Evolutionary conservation across 2,113 vertebrate genomes (phyloP).

Genomic region (Scomber colias): DNA sequence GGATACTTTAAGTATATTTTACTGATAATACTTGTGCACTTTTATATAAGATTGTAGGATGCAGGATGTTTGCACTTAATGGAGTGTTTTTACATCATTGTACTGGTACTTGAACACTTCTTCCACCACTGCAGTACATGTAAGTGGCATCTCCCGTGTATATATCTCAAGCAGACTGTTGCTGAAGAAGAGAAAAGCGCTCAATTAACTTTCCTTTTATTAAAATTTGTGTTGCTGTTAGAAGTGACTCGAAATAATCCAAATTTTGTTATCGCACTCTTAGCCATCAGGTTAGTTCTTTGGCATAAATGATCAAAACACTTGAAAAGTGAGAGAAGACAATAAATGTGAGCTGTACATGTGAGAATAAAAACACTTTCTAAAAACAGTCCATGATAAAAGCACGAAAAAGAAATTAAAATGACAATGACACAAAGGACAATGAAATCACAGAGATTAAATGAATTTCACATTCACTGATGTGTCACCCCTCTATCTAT

Average conservation of each 20-base stretch:
- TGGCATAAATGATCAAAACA: background rate
- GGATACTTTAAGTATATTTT: no score
- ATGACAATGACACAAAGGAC: background rate
- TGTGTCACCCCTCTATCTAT: slow-evolving; percentile 14
- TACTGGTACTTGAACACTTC: no score
- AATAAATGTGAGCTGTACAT: background rate
- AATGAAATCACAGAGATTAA: background rate
- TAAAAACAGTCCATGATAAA: slow-evolving; percentile 4
- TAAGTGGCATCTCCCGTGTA: no score
- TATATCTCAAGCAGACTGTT: no score
- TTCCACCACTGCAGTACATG: no score
- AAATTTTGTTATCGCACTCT: background rate
- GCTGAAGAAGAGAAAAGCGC: background rate
- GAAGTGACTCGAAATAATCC: slow-evolving; percentile 9
- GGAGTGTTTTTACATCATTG: no score
- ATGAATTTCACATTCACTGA: background rate
- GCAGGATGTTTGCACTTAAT: no score
- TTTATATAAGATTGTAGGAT: no score
- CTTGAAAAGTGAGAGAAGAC: background rate
- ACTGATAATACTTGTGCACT: no score
- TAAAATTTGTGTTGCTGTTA: background rate
- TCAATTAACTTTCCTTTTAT: slow-evolving; percentile 12
- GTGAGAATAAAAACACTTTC: background rate
- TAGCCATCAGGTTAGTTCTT: background rate
- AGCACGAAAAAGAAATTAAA: background rate